These are phyloP conservation scores for Sycophaga agraensis DNA, from an alignment of 1,140 invertebrate genomes.

Conservation along the genomic window DNA sequence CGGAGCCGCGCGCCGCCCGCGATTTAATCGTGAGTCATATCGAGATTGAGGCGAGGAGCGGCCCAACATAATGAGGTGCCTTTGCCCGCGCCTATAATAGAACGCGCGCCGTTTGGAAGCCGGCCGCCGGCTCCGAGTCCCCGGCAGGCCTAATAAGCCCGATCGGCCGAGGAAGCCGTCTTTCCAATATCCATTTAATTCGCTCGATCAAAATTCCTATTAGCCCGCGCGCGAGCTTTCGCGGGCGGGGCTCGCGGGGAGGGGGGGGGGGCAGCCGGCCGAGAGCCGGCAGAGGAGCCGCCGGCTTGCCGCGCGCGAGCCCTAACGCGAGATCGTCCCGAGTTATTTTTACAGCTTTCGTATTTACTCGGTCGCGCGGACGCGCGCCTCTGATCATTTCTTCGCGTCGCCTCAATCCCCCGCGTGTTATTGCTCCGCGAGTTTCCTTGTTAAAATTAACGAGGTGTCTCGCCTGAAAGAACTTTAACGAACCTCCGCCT, in stretches of 20 bases:
- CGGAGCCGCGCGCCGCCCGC: background rate
- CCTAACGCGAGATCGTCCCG: constrained; percentile 51
- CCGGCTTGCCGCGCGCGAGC: constrained; percentile 22
- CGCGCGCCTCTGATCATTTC: background rate
- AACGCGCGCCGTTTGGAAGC: constrained; percentile 41
- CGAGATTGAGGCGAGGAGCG: background rate
- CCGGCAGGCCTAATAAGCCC: constrained; percentile 44
- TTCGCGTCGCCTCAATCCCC: background rate
- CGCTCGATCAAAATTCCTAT: constrained; percentile 59
- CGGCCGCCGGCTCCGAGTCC: constrained; percentile 20
- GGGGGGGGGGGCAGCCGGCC: too few relatives aligned
- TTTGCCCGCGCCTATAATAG: constrained; percentile 35
- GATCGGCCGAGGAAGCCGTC: constrained; percentile 49
- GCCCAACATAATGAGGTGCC: constrained; percentile 23
- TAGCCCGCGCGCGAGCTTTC: constrained; percentile 53
- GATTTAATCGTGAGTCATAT: constrained; percentile 10
- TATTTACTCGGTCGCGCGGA: background rate
- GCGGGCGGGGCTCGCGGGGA: too few relatives aligned
- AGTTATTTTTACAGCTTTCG: constrained; percentile 6
- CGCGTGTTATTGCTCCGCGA: background rate
- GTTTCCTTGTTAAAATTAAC: constrained; percentile 16
- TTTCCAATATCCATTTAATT: constrained; percentile 58
- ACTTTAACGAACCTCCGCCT: constrained; percentile 13
- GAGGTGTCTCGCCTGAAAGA: constrained; percentile 7
- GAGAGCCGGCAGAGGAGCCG: constrained; percentile 31